Conservation (phyloP, 2,888 invertebrate species). For the Sarcophaga carnaria region DNA sequence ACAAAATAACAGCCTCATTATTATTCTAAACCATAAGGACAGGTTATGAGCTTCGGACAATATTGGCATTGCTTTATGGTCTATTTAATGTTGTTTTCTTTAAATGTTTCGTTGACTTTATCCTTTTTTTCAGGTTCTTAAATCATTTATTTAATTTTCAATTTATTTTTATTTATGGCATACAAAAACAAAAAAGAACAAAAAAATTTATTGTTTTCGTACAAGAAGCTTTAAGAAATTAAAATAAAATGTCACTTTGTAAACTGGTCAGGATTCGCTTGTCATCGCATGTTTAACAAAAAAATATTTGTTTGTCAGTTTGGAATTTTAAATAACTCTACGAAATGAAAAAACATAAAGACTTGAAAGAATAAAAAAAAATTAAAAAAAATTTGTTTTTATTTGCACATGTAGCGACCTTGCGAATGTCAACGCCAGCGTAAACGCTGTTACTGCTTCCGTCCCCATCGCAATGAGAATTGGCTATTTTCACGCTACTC, state of each 20-base stretch:
- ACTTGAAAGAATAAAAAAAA: neutral
- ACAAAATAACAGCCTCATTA: conserved; percentile 44
- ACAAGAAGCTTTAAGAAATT: conserved; percentile 18
- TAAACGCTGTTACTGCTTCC: conserved; percentile 95
- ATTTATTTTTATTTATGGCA: conserved; percentile 27
- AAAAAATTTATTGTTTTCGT: neutral
- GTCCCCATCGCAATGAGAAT: conserved; percentile 95
- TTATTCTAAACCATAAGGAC: conserved; percentile 55
- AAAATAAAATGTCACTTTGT: conserved; percentile 48
- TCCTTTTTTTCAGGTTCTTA: conserved; percentile 50
- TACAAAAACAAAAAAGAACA: neutral
- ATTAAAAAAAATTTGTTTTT: neutral
- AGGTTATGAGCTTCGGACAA: conserved; percentile 60
- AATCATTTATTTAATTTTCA: conserved; percentile 51
- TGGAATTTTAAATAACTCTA: conserved; percentile 50
- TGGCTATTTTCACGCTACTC: conserved; percentile 99
- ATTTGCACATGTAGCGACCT: conserved; percentile 85
- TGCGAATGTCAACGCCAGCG: conserved; percentile 95
- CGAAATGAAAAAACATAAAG: neutral
- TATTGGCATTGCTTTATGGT: conserved; percentile 60
- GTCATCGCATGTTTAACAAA: conserved; percentile 55
- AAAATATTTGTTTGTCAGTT: conserved; percentile 30
- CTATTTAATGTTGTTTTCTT: conserved; percentile 43
- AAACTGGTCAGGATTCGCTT: conserved; percentile 62
- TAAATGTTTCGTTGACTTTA: conserved; percentile 38